Percentiles rank a stretch among this genome's conserved stretches.
Conservation (phyloP, 2,113 vertebrate genomes). For the Pogonocichla stellata region DNA sequence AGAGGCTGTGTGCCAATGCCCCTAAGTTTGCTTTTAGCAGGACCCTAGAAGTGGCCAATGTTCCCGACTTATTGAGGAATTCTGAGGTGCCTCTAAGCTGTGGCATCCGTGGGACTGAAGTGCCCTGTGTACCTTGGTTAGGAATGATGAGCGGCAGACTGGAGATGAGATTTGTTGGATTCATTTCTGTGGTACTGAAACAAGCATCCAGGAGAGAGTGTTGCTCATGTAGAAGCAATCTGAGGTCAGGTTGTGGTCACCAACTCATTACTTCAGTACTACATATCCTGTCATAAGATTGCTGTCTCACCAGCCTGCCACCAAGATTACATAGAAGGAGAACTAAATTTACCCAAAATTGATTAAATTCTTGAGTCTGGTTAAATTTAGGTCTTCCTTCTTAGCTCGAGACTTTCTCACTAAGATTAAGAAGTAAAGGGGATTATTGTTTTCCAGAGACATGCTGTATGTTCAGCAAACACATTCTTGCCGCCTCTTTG, state of each 20-base stretch:
- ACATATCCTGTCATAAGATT: neutral
- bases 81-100: neutral
- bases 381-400: neutral
- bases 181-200: neutral
- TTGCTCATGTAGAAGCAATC: neutral
- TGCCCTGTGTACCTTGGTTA: neutral
- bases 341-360: neutral
- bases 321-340: neutral
- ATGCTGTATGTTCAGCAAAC: neutral
- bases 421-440: neutral
- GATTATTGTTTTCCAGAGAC: conserved; percentile 5
- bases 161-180: neutral
- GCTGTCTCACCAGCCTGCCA: neutral
- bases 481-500: neutral
- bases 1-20: neutral
- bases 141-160: neutral
- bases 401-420: neutral
- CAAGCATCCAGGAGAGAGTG: neutral
- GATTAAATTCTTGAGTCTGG: conserved; percentile 5
- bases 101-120: no score
- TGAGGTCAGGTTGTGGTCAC: conserved; percentile 1
- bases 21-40: neutral
- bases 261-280: neutral
- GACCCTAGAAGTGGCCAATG: neutral
- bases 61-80: fast-evolving